Evolutionary conservation across 2,113 vertebrate species (phyloP).

Genomic region (Australoheros scitulus): DNA sequence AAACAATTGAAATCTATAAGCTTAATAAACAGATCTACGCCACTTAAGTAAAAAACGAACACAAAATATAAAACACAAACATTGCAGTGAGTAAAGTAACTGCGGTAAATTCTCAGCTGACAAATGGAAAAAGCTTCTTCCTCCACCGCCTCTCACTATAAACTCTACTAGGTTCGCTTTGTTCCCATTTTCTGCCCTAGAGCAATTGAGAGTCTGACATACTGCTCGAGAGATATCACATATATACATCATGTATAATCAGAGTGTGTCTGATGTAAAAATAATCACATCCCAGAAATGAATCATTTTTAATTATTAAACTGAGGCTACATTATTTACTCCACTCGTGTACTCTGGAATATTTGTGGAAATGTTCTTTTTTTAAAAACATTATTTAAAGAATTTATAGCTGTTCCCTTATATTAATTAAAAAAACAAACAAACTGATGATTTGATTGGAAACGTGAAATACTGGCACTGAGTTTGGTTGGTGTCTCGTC

Average conservation of each 20-base stretch:
- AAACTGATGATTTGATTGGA: rapidly evolving
- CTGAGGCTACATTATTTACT: neutral
- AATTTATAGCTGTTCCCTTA: neutral
- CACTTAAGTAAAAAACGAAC: neutral
- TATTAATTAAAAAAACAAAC: rapidly evolving
- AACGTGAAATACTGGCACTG: neutral
- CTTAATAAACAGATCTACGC: neutral
- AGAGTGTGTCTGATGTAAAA: slow-evolving; percentile 10
- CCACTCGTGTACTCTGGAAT: neutral
- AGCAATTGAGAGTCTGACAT: neutral
- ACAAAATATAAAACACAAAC: neutral
- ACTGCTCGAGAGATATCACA: neutral
- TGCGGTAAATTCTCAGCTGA: neutral
- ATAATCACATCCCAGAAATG: neutral
- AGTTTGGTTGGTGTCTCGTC: neutral
- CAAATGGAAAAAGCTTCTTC: slow-evolving; percentile 12
- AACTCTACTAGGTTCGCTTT: slow-evolving; percentile 3
- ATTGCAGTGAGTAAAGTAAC: neutral
- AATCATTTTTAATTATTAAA: neutral
- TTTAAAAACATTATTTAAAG: neutral
- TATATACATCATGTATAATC: slow-evolving; percentile 3
- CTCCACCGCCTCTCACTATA: slow-evolving; percentile 3
- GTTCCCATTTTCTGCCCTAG: slow-evolving; percentile 7
- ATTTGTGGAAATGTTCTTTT: neutral
- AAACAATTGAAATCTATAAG: neutral